These are phyloP conservation scores for Pegoplata infirma DNA, from an alignment of 2,888 invertebrate genomes.

Conservation along the genomic window DNA sequence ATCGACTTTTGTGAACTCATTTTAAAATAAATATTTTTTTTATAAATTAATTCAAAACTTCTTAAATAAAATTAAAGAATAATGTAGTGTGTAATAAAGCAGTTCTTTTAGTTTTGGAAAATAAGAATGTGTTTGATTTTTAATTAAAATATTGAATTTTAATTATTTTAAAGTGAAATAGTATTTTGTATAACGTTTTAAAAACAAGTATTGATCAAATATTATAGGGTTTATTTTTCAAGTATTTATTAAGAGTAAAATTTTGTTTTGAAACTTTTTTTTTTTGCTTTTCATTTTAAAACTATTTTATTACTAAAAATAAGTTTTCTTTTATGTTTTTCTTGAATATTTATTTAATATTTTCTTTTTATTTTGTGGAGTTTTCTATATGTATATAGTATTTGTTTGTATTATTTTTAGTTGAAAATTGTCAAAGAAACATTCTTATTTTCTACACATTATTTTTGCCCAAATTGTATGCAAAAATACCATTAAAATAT, in stretches of 20 bases:
- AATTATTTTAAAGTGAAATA: too few relatives aligned
- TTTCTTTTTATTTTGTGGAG: conserved; percentile 29
- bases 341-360: conserved; percentile 29
- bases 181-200: too few relatives aligned
- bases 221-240: conserved; percentile 12
- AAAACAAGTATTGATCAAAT: neutral
- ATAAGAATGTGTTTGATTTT: too few relatives aligned
- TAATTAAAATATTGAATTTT: too few relatives aligned
- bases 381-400: conserved; percentile 24
- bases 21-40: too few relatives aligned
- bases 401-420: conserved; percentile 30
- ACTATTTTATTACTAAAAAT: conserved; percentile 52
- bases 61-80: too few relatives aligned
- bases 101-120: too few relatives aligned
- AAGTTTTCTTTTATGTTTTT: conserved; percentile 19
- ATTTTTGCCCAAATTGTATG: conserved; percentile 33
- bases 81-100: too few relatives aligned
- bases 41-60: too few relatives aligned
- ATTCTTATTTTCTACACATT: conserved; percentile 25
- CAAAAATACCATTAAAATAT: conserved; percentile 30
- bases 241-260: conserved; percentile 53
- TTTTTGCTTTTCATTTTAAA: conserved; percentile 40
- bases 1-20: too few relatives aligned
- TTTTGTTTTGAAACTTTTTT: conserved; percentile 20
- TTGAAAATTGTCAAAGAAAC: conserved; percentile 42